Evolutionary conservation across 92 coral and sea anemone genomes (phyloP).

Genomic region (Epizoanthus illoricatus): DNA sequence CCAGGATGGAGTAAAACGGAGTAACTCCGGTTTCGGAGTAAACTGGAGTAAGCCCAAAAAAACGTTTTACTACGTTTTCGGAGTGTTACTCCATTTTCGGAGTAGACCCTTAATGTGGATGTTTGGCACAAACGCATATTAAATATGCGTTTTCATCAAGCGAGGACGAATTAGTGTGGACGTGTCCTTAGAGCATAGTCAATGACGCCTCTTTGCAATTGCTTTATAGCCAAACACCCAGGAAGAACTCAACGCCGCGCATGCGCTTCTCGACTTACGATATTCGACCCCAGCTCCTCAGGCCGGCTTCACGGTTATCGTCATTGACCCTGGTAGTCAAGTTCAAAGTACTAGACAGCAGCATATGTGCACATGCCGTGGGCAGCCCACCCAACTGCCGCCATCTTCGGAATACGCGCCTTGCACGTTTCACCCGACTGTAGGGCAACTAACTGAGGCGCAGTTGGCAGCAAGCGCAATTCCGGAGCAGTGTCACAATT

Average conservation of each 20-base stretch:
- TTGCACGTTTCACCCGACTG: background rate
- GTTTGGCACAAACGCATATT: too few species aligned
- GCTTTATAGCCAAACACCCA: background rate
- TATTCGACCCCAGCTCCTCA: conserved; percentile 34
- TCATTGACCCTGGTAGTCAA: conserved; percentile 27
- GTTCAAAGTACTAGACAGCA: background rate
- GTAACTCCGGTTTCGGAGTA: too few species aligned
- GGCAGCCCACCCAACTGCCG: background rate
- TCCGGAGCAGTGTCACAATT: conserved; percentile 13
- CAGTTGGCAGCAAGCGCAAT: background rate
- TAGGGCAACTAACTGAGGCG: background rate
- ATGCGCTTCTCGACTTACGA: conserved; percentile 17
- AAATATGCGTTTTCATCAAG: too few species aligned
- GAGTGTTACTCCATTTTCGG: too few species aligned
- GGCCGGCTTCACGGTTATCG: conserved; percentile 17
- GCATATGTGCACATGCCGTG: background rate
- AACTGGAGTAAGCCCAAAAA: too few species aligned
- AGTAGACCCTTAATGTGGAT: too few species aligned
- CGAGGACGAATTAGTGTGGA: too few species aligned
- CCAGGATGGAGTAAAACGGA: too few species aligned
- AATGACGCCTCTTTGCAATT: background rate
- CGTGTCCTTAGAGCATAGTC: too few species aligned
- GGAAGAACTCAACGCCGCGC: conserved; percentile 19
- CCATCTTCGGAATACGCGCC: background rate
- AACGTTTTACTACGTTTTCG: too few species aligned